Percentiles rank a stretch among this genome's conserved stretches.
Evolutionary conservation across 2,888 invertebrate genomes (phyloP).

Genomic region (Seira ritae): DNA sequence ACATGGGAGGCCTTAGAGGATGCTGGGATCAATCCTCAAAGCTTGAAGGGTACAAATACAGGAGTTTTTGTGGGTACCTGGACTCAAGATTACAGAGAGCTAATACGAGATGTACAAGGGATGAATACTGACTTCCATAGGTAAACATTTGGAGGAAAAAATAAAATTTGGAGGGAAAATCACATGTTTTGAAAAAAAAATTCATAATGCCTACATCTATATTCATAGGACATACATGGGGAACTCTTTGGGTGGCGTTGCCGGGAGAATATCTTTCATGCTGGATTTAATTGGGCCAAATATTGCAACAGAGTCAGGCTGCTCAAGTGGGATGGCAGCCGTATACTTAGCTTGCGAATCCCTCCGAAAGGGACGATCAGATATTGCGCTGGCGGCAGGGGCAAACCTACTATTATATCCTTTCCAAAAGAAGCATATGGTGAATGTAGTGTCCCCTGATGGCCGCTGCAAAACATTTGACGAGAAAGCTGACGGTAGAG

Average conservation of each 20-base stretch:
- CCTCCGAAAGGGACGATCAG: conserved; percentile 35
- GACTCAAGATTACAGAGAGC: conserved; percentile 41
- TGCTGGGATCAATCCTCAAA: conserved; percentile 48
- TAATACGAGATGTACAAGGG: conserved; percentile 1
- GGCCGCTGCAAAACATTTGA: conserved; percentile 29
- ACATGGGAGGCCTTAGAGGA: conserved; percentile 64
- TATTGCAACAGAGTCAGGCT: conserved; percentile 63
- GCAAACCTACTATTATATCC: conserved; percentile 62
- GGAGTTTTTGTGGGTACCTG: conserved; percentile 56
- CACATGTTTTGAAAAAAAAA: not conserved
- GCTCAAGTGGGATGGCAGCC: conserved; percentile 56
- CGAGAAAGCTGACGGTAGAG: conserved; percentile 23
- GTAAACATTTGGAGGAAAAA: conserved; percentile 34
- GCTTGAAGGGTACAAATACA: conserved; percentile 47
- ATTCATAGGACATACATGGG: not conserved
- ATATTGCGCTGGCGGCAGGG: conserved; percentile 54
- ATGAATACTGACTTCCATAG: conserved; percentile 7
- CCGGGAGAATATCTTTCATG: conserved; percentile 59
- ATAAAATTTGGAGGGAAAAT: conserved; percentile 36
- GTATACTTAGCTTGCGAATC: conserved; percentile 43
- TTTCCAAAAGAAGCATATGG: conserved; percentile 52
- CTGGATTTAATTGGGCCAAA: conserved; percentile 64
- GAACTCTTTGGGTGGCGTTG: conserved; percentile 34
- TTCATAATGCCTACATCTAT: not conserved
- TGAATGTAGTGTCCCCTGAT: conserved; percentile 39